Base-by-base conservation (phyloP, 2,888 invertebrate genomes). In the Hirtodrosophila alboralis region DNA sequence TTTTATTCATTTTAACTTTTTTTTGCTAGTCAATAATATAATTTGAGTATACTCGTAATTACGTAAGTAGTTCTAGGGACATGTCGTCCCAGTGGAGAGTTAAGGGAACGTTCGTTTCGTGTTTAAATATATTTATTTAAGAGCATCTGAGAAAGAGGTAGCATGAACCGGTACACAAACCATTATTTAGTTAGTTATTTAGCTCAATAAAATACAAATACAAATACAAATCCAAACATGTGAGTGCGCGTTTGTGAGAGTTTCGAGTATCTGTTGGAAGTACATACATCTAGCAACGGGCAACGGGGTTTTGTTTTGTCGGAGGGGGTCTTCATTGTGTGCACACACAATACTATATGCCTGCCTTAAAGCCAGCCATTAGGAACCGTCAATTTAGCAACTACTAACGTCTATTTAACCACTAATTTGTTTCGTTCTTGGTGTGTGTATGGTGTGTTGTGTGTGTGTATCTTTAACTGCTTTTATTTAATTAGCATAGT, bases 371-470 rank as follows among this genome's bases (percentile, higher is more conserved):
- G 79, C 60, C 79, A 78, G 79, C 76, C 71, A 77, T 75, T 81
- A 81, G 81, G 84, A 81, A 84, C 78, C 81, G 73, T 84, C 75
- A 70, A 69, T 73, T 68, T 77, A 63, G 67, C 74, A 75, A 62
- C 63, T 68, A 58, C 45, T 56, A 41, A 69, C 66, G 51, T 62
- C 30, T 61, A 59, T 57, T 74, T 65, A 44, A 61, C 38, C 40
- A 45, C 51, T 70, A 53, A 53, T 44, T 62, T 57, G 59, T 66
- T 31, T 59, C 36, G 44, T 13, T 34, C 9, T 51, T 14, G 26
- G 21, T 56, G 10, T 34, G 12, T 57, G 26, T 44, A 10, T 43
- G 27, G 27, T 49, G 30, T 37, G 13, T 45, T n/a, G 37, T 60
- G 54, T 48, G 30, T 58, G 33, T 56, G 59, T 62, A 44, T 51